Percentiles rank a stretch among this genome's conserved stretches.
Conservation (phyloP, 2,888 invertebrate genomes). For the Morpho helenor region DNA sequence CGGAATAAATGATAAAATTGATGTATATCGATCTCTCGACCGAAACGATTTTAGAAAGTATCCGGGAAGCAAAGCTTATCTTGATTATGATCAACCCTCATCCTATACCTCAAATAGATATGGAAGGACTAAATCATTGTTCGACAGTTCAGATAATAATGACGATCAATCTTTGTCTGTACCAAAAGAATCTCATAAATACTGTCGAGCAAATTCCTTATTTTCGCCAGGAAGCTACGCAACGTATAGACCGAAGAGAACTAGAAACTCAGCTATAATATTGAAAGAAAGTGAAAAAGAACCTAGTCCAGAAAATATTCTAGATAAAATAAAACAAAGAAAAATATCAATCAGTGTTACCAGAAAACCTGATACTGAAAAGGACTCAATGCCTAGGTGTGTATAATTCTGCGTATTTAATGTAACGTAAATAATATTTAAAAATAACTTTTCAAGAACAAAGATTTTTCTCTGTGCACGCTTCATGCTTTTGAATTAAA, state of each 20-base stretch:
- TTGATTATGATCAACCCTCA: conserved; percentile 64
- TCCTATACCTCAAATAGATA: conserved; percentile 63
- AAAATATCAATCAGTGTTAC: conserved; percentile 74
- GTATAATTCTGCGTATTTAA: conserved; percentile 50
- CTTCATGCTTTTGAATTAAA: conserved; percentile 72
- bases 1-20: conserved; percentile 64
- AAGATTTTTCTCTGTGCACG: conserved; percentile 71
- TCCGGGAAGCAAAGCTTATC: conserved; percentile 57
- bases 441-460: conserved; percentile 67
- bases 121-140: conserved; percentile 65
- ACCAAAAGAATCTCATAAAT: conserved; percentile 61
- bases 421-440: conserved; percentile 69
- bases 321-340: conserved; percentile 73
- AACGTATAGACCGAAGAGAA: conserved; percentile 71
- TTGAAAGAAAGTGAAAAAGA: conserved; percentile 73
- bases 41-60: conserved; percentile 69
- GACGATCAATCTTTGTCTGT: conserved; percentile 51
- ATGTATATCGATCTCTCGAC: conserved; percentile 70
- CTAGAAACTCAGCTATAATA: conserved; percentile 71
- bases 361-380: conserved; percentile 63
- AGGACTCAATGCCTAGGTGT: conserved; percentile 70
- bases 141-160: conserved; percentile 58
- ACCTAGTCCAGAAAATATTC: conserved; percentile 71
- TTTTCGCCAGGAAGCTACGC: conserved; percentile 73
- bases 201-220: conserved; percentile 68